Conservation (phyloP, 2,888 invertebrate species). For the Mechanitis messenoides region DNA sequence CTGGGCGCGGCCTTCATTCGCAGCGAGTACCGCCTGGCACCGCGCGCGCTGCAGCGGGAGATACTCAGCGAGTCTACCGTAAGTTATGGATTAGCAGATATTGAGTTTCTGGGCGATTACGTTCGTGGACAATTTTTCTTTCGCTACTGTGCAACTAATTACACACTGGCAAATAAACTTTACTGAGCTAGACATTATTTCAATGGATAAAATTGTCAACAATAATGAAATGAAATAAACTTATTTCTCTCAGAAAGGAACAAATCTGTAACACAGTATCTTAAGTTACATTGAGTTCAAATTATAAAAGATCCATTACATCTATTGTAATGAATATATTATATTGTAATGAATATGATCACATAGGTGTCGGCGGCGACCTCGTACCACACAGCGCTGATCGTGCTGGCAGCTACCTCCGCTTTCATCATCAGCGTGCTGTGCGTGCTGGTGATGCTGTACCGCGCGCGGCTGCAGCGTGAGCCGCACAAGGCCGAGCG, state of each 20-base stretch:
- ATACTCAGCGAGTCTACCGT: constrained; percentile 81
- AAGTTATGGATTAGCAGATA: constrained; percentile 26
- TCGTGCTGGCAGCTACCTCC: constrained; percentile 86
- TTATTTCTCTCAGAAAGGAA: too few species aligned
- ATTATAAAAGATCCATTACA: neutral
- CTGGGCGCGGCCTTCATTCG: constrained; percentile 64
- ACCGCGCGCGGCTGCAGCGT: constrained; percentile 76
- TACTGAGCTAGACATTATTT: too few species aligned
- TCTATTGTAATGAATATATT: too few species aligned
- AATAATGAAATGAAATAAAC: too few species aligned
- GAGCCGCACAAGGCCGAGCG: constrained; percentile 74
- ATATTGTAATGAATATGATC: too few species aligned
- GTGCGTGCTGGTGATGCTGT: constrained; percentile 84
- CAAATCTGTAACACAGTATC: too few species aligned
- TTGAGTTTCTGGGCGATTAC: too few species aligned
- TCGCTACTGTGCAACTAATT: too few species aligned
- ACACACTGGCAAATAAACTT: too few species aligned
- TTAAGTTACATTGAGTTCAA: too few species aligned
- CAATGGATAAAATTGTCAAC: too few species aligned
- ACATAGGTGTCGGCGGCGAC: constrained; percentile 77
- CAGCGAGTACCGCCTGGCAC: constrained; percentile 62
- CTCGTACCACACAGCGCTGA: constrained; percentile 85
- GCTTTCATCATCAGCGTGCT: constrained; percentile 87
- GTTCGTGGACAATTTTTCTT: too few species aligned
- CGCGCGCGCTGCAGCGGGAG: constrained; percentile 73